Evolutionary conservation across 2,888 invertebrate species (phyloP), one percentile per base, ranked within the genome.

Genomic region (Yponomeuta evonymella): DNA sequence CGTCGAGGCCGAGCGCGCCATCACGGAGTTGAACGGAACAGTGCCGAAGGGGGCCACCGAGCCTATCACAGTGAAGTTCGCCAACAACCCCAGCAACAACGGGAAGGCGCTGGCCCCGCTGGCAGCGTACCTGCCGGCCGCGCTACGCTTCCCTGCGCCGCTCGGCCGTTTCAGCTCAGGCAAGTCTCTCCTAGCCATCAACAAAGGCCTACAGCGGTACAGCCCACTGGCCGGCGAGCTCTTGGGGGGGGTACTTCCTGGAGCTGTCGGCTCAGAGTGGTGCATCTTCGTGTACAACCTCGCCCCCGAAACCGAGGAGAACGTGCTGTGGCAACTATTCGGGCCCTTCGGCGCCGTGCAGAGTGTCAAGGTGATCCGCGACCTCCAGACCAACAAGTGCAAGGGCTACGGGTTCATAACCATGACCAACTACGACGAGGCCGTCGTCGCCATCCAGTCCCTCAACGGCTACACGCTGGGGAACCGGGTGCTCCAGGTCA

Each of bases 261-360:
- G 96, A 74, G 96, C 94, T 65, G 88, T 94, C 67, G 94, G 94
- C 77, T 95, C 95, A 75, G 97, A 97, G 75, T 97, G 96, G 96
- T 97, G 97, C 89, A 97, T 98, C 88, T 98, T 98, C 86, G 98
- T 98, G 72, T 98, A 98, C 93, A 98, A 98, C 90, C 93, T 99
- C 79, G 97, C 98, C 1, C 97, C 98, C 5, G 98, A 98, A 90
- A 98, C 98, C 6, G 98, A 98, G 89, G 98, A 98, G 90, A 97
- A 97, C 86, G 96, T 97, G 70, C 94, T 98, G 74, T 98, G 98
- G 98, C 98, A 98, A 89, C 94, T 98, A 77, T 99, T 98, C 89
- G 98, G 98, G 23, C 98, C 98, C 36, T 98, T 98, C 89, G 98
- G 98, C 77, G 97, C 97, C 77, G 97, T 98, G 76, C 96, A 97